These are phyloP conservation scores for Polydrusus pterygomalis DNA, from an alignment of 2,888 invertebrate genomes.

Conservation along the genomic window DNA sequence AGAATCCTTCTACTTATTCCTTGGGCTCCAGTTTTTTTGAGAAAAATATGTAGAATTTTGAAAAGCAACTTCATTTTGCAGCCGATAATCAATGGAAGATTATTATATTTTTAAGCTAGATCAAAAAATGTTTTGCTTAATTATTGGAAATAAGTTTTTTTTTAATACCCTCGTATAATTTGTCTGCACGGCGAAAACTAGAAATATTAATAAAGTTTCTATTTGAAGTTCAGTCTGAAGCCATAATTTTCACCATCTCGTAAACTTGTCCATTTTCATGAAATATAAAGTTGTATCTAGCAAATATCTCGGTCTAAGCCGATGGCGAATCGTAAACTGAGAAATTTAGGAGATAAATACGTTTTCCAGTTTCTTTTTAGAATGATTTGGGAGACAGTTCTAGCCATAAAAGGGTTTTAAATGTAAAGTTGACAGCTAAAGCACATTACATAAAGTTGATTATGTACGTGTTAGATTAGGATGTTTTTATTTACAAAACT, in stretches of 20 bases:
- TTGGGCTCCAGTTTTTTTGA: no score
- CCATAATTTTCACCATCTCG: background rate
- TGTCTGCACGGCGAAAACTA: no score
- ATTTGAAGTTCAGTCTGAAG: background rate
- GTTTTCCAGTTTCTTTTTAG: conserved; percentile 19
- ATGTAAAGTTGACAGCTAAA: conserved; percentile 12
- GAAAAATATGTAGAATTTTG: no score
- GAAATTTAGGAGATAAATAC: conserved; percentile 19
- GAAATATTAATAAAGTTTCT: conserved; percentile 16
- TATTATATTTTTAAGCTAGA: no score
- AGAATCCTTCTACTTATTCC: no score
- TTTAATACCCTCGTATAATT: no score
- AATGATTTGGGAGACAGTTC: conserved; percentile 12
- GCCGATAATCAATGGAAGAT: no score
- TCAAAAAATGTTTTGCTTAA: no score
- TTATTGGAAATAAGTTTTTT: no score
- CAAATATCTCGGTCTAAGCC: conserved; percentile 18
- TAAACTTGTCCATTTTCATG: conserved; percentile 5
- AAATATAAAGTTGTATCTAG: conserved; percentile 17
- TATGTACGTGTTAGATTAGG: background rate
- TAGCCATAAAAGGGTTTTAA: conserved; percentile 19
- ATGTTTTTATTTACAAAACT: no score
- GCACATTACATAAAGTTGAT: conserved; percentile 9
- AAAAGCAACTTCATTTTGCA: no score
- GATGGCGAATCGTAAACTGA: conserved; percentile 11